Evolutionary conservation across 1,140 invertebrate species (phyloP).

Genomic region (Cardiocondyla obscurior): DNA sequence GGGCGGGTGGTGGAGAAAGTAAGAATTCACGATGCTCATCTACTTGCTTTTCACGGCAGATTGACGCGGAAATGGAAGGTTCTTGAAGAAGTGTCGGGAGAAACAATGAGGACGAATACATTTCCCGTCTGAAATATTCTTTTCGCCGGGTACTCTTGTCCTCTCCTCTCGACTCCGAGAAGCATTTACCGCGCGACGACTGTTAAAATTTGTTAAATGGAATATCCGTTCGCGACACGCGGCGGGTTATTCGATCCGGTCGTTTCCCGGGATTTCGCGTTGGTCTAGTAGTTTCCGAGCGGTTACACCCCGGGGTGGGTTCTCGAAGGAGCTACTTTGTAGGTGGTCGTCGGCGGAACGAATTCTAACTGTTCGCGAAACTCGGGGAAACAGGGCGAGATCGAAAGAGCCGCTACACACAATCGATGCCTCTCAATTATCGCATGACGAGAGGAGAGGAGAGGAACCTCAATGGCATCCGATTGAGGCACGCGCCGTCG

Average conservation of each 20-base stretch:
- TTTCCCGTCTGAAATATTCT: conserved; percentile 9
- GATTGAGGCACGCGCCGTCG: conserved; percentile 80
- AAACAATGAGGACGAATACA: conserved; percentile 27
- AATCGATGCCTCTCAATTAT: conserved; percentile 70
- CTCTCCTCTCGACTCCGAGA: neutral
- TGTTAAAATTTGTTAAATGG: neutral
- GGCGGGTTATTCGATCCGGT: neutral
- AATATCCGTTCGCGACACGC: neutral
- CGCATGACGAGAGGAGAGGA: conserved; percentile 64
- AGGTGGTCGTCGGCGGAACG: conserved; percentile 41
- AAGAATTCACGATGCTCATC: conserved; percentile 53
- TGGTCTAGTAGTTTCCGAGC: neutral
- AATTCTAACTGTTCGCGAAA: conserved; percentile 50
- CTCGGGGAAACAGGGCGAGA: conserved; percentile 42
- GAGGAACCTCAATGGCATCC: conserved; percentile 78
- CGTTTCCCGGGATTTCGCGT: neutral
- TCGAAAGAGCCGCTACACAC: conserved; percentile 57
- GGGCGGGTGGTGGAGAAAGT: neutral
- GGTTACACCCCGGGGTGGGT: neutral
- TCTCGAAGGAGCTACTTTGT: conserved; percentile 33
- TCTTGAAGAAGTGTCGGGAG: conserved; percentile 16
- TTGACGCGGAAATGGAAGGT: conserved; percentile 35
- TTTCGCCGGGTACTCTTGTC: neutral
- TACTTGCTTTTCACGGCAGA: conserved; percentile 49
- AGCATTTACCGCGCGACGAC: neutral